Conservation (phyloP, 2,797 vertebrate species). For the Microcaecilia unicolor region DNA sequence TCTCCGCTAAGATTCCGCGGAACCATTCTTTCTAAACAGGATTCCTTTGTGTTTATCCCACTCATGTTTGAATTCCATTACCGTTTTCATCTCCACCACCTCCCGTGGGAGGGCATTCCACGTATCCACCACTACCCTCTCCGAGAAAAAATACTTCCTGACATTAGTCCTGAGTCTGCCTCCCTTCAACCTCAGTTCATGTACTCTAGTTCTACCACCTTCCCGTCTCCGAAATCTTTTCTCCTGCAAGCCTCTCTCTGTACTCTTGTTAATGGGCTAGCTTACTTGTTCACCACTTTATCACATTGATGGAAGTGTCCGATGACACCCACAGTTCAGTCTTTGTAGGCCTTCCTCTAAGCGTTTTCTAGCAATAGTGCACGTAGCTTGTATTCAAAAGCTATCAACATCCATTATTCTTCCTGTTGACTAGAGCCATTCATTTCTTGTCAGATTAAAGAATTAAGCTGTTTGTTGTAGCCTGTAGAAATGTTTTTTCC, state of each 20-base stretch:
- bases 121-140: too few species aligned
- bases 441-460: conserved; percentile 62
- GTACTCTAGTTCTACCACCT: too few species aligned
- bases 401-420: conserved; percentile 61
- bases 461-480: conserved; percentile 59
- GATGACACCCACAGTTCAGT: conserved; percentile 49
- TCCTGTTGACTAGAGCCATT: conserved; percentile 48
- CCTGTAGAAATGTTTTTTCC: conserved; percentile 49
- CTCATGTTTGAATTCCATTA: too few species aligned
- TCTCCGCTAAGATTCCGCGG: too few species aligned
- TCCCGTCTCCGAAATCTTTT: too few species aligned
- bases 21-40: too few species aligned
- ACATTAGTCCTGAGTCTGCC: too few species aligned
- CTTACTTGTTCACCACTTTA: conserved; percentile 43
- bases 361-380: conserved; percentile 41
- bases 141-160: too few species aligned
- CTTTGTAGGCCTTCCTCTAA: conserved; percentile 36
- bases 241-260: conserved; percentile 12
- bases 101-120: too few species aligned
- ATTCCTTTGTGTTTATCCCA: too few species aligned
- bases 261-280: conserved; percentile 36
- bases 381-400: conserved; percentile 43
- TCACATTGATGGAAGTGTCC: conserved; percentile 51
- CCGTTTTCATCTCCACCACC: too few species aligned
- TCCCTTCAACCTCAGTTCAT: too few species aligned